phyloP scores from a whole-genome alignment of 2,797 vertebrate genomes.

The Buceros bicornis region DNA sequence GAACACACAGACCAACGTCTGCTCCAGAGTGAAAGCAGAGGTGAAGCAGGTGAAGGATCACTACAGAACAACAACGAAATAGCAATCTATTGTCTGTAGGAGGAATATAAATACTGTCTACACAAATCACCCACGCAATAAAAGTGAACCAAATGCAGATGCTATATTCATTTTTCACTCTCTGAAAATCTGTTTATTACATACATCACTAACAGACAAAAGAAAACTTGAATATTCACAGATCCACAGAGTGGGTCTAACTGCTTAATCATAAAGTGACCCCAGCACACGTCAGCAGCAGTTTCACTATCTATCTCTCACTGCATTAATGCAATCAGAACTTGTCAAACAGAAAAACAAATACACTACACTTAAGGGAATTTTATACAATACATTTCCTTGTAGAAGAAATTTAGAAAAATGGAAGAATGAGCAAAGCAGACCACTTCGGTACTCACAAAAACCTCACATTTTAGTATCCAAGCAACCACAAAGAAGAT shows the following conservation, averaged over 20 bases:
- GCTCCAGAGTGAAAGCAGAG: background rate
- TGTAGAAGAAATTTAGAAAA: background rate
- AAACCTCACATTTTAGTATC: slow-evolving; percentile 9
- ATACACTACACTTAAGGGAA: background rate
- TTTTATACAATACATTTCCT: background rate
- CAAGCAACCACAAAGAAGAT: background rate
- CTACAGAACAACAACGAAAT: background rate
- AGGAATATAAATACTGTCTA: background rate
- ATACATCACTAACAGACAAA: background rate
- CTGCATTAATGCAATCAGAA: background rate
- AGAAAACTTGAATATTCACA: background rate
- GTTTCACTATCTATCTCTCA: background rate
- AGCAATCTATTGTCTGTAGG: background rate
- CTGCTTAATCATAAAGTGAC: background rate
- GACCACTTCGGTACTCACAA: background rate
- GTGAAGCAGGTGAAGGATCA: background rate
- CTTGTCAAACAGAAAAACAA: background rate
- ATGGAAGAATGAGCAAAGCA: background rate
- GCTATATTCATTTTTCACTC: background rate
- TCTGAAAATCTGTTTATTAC: background rate
- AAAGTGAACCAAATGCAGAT: background rate
- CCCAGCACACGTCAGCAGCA: background rate
- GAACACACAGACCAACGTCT: rapidly evolving
- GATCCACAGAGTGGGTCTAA: background rate
- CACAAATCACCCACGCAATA: background rate